Base-by-base conservation (phyloP, 2,888 invertebrate species). In the Druceiella hillmani region DNA sequence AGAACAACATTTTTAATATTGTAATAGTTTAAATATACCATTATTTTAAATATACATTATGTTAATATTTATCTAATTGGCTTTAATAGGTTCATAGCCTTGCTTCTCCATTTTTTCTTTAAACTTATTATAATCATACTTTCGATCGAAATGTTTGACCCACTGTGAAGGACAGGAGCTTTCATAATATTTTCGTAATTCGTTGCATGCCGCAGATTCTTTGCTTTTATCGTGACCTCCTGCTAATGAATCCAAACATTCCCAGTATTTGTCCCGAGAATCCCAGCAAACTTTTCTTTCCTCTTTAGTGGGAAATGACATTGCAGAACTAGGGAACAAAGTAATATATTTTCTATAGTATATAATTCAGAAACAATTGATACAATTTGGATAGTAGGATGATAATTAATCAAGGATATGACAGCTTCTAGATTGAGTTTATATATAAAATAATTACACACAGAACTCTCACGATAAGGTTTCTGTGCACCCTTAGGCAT, bases 111-210 rank as follows among this genome's bases (percentile, higher is more conserved):
- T 82, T 74, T 83, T 84, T 53, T 86, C 83, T 69, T 92, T 91
- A 64, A 87, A 94, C 55, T 86, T 78, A 55, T 90, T 75, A 64
- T 88, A 94, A 52, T 85, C 86, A 55, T 90, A 72, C 64, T 89
- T 91, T 52, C 90, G 79, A 68, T 93, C 92, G 62, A 95, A 95
- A 67, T 95, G 93, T 58, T 87, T 87, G 28, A 94, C 90, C 95
- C 93, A 91, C 60, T 87, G 86, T 2, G 76, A 61, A 2, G 89
- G 86, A 57, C 91, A 92, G 14, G 79, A 78, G 43, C 75, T 74
- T 68, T 87, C 87, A 58, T 84, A 90, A 33, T 78, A 49, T 64
- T 82, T 78, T 47, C 89, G 78, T 50, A 87, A 64, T 53, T 82
- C 74, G 44, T 66, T 61, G 62, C 94, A 94, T 43, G 64, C 68